These are phyloP conservation scores for Cherax destructor DNA, from an alignment of 1,140 invertebrate species.

Conservation along the genomic window DNA sequence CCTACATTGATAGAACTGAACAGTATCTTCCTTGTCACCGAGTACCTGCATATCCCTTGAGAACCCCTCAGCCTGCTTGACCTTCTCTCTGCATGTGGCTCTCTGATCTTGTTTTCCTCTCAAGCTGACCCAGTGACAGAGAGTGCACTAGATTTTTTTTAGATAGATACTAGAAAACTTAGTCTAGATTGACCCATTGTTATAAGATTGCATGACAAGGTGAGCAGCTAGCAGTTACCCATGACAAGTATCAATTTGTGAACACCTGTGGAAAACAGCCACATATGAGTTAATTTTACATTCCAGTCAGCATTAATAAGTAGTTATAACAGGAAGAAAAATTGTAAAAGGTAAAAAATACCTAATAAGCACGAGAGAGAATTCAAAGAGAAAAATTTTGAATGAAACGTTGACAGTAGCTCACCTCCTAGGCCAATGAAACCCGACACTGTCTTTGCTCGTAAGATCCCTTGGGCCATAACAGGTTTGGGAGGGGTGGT, in stretches of 20 bases:
- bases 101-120: conserved; percentile 51
- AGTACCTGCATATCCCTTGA: conserved; percentile 2
- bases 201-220: conserved; percentile 53
- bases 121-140: conserved; percentile 50
- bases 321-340: background rate
- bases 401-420: conserved; percentile 15
- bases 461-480: background rate
- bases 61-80: background rate
- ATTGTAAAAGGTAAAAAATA: background rate
- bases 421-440: conserved; percentile 33
- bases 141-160: conserved; percentile 57
- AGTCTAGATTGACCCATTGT: conserved; percentile 51
- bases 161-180: conserved; percentile 23
- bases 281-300: background rate
- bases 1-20: background rate
- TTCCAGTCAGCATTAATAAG: background rate
- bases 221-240: conserved; percentile 39
- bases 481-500: conserved; percentile 46
- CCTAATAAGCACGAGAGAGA: background rate
- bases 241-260: conserved; percentile 42
- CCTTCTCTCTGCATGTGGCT: conserved; percentile 42
- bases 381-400: background rate
- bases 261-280: background rate
- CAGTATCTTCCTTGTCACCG: background rate
- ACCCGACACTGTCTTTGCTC: conserved; percentile 30